Evolutionary conservation across 1,140 invertebrate species (phyloP).

Genomic region (Bombus turneri): DNA sequence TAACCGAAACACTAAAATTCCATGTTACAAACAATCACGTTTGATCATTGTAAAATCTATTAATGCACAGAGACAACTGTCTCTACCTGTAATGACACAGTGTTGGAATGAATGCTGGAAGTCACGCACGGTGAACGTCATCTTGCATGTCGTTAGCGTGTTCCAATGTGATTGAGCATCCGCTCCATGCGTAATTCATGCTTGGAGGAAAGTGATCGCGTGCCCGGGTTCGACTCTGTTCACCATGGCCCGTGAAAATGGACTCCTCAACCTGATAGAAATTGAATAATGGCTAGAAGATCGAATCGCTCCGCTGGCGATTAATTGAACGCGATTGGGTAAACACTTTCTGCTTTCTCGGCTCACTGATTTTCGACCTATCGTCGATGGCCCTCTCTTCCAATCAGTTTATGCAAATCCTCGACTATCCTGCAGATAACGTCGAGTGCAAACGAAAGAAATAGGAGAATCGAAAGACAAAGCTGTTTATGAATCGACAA

Average conservation of each 20-base stretch:
- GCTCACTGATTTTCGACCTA: not conserved
- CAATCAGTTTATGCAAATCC: not conserved
- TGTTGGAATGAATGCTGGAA: conserved; percentile 44
- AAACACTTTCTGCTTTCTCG: conserved; percentile 8
- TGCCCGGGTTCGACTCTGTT: conserved; percentile 54
- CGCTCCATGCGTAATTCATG: conserved; percentile 68
- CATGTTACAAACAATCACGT: not conserved
- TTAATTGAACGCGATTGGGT: conserved; percentile 31
- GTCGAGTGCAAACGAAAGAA: not conserved
- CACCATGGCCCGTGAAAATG: conserved; percentile 48
- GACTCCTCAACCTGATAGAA: conserved; percentile 36
- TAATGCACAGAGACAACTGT: conserved; percentile 40
- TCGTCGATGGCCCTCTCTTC: not conserved
- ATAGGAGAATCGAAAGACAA: not conserved
- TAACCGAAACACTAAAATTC: not conserved
- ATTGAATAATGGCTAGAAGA: conserved; percentile 41
- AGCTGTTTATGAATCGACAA: too few species aligned
- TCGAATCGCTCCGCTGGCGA: conserved; percentile 17
- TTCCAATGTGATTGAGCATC: conserved; percentile 68
- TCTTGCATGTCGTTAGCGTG: conserved; percentile 68
- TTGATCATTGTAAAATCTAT: conserved; percentile 30
- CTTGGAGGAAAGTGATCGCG: conserved; percentile 69
- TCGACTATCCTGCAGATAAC: not conserved
- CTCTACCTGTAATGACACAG: conserved; percentile 46
- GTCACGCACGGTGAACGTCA: conserved; percentile 69